phyloP scores from a whole-genome alignment of 1,140 invertebrate genomes.

The Aphaenogaster rudis region DNA sequence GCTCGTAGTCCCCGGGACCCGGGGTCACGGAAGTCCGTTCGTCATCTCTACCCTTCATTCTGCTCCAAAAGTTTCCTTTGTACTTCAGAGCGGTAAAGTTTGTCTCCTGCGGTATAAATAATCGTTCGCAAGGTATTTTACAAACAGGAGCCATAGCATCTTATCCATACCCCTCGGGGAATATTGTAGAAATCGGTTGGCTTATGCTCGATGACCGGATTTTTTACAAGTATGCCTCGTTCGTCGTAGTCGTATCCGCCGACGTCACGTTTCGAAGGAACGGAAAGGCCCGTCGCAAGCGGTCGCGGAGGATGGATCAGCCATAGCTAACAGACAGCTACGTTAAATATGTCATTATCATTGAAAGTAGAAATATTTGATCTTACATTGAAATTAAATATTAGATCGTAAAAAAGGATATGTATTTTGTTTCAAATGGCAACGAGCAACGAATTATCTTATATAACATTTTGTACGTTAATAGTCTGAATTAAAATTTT shows the following conservation, averaged over 20 bases:
- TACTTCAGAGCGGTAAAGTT: conserved; percentile 69
- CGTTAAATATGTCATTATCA: neutral
- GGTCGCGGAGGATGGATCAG: conserved; percentile 60
- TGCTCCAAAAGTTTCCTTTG: conserved; percentile 78
- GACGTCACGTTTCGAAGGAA: conserved; percentile 68
- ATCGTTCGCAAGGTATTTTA: conserved; percentile 38
- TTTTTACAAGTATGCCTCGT: conserved; percentile 66
- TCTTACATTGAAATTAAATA: neutral
- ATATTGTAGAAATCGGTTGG: conserved; percentile 66
- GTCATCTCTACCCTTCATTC: conserved; percentile 73
- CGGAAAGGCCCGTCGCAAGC: neutral
- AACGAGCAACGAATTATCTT: neutral
- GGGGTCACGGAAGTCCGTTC: conserved; percentile 46
- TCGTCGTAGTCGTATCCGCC: conserved; percentile 64
- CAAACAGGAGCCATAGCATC: neutral
- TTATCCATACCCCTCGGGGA: conserved; percentile 54
- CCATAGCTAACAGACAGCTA: conserved; percentile 62
- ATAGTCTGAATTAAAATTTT: neutral
- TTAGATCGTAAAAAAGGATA: neutral
- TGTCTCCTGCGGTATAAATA: conserved; percentile 64
- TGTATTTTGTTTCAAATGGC: neutral
- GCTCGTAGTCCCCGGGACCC: conserved; percentile 70
- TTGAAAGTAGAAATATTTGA: neutral
- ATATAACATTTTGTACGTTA: neutral
- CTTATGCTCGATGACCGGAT: conserved; percentile 14